Conservation (phyloP, 2,797 vertebrate species). For the Coranthus polyacanthus region DNA sequence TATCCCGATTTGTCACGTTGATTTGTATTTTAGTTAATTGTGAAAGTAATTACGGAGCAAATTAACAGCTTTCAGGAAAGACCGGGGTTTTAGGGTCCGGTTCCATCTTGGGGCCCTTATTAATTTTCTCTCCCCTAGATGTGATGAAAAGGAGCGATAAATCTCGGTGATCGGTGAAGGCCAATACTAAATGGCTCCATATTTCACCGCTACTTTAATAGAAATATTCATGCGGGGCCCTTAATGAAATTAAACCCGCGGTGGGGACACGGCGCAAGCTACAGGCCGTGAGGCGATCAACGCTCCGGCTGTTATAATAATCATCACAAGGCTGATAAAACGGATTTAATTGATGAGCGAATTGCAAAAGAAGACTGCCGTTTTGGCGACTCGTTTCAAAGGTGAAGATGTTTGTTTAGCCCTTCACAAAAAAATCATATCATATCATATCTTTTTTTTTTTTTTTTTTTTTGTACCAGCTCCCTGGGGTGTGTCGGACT, state of each 20-base stretch:
- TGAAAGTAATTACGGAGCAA: conserved; percentile 98
- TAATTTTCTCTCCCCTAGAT: conserved; percentile 95
- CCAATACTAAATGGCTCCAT: conserved; percentile 99
- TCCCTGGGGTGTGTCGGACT: too few species aligned
- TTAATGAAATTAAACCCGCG: conserved; percentile 99
- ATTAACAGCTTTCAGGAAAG: conserved; percentile 98
- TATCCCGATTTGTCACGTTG: conserved; percentile 96
- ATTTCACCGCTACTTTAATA: conserved; percentile 99
- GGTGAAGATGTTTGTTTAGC: conserved; percentile 41
- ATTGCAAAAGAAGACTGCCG: conserved; percentile 28
- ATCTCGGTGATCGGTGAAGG: conserved; percentile 97
- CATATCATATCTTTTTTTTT: too few species aligned
- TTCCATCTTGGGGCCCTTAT: conserved; percentile 94
- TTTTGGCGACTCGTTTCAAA: conserved; percentile 20
- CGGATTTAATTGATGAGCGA: conserved; percentile 29
- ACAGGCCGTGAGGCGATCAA: conserved; percentile 64
- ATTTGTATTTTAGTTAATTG: conserved; percentile 99
- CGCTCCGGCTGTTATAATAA: conserved; percentile 52
- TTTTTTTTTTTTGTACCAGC: too few species aligned
- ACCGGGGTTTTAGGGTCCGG: conserved; percentile 91
- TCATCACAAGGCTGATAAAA: conserved; percentile 42
- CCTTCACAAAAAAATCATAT: conserved; percentile 15
- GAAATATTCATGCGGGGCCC: conserved; percentile 96
- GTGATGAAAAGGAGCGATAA: conserved; percentile 98
- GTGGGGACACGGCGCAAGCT: conserved; percentile 71